Conservation (phyloP, 2,888 invertebrate genomes). For the Gandaritis pyraliata region DNA sequence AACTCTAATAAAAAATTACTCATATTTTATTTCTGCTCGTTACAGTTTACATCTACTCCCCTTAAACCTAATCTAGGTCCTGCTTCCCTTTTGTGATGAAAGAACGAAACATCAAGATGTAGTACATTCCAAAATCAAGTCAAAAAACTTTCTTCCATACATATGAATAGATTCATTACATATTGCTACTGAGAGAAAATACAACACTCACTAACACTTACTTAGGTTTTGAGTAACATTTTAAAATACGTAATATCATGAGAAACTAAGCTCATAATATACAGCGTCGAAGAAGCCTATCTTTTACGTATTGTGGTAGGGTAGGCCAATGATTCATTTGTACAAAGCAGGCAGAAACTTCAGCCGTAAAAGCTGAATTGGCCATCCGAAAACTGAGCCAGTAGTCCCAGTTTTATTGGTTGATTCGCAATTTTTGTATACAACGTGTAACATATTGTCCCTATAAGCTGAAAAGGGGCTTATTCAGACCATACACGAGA, state of each 20-base stretch:
- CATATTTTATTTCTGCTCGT: constrained; percentile 60
- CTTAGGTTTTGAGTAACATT: constrained; percentile 28
- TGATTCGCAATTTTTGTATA: too few species aligned
- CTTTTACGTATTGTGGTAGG: constrained; percentile 28
- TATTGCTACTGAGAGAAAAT: constrained; percentile 28
- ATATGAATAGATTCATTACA: constrained; percentile 21
- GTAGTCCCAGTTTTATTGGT: too few species aligned
- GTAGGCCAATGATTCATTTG: constrained; percentile 27
- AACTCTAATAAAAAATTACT: constrained; percentile 59
- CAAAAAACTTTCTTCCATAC: constrained; percentile 26
- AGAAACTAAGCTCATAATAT: constrained; percentile 48
- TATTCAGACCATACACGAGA: too few species aligned
- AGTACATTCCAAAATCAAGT: constrained; percentile 16
- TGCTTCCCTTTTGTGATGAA: constrained; percentile 56
- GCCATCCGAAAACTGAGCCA: constrained; percentile 24
- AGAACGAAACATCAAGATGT: constrained; percentile 45
- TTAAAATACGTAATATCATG: constrained; percentile 31
- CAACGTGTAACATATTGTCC: too few species aligned
- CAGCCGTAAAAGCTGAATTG: constrained; percentile 37
- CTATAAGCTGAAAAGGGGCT: too few species aligned
- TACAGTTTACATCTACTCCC: constrained; percentile 53
- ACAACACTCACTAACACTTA: constrained; percentile 22
- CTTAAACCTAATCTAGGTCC: constrained; percentile 52
- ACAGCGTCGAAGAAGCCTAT: constrained; percentile 39
- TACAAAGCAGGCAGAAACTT: constrained; percentile 26